Conservation (phyloP, 1,140 invertebrate species). For the Bursaphelenchus mucronatus region DNA sequence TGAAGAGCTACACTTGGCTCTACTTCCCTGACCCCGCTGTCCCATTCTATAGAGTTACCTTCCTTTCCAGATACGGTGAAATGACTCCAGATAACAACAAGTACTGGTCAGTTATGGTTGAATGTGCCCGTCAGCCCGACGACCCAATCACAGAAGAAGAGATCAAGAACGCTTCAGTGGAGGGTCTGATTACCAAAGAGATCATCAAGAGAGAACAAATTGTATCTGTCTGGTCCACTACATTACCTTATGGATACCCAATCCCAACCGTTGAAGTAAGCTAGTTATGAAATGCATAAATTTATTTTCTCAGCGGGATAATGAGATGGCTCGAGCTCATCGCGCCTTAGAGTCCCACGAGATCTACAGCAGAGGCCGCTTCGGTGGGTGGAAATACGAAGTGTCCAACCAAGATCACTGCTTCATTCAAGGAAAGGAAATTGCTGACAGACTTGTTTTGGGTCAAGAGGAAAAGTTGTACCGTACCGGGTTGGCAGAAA, state of each 20-base stretch:
- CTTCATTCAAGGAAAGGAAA: conserved; percentile 60
- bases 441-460: conserved; percentile 54
- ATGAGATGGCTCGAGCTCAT: conserved; percentile 57
- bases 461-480: conserved; percentile 54
- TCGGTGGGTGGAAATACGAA: conserved; percentile 61
- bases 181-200: conserved; percentile 56
- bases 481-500: conserved; percentile 48
- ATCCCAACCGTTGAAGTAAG: conserved; percentile 54
- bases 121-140: conserved; percentile 50
- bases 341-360: conserved; percentile 45
- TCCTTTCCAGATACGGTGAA: conserved; percentile 50
- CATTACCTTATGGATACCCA: conserved; percentile 56
- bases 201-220: conserved; percentile 58
- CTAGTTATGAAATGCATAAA: conserved; percentile 9
- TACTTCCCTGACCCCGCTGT: conserved; percentile 60
- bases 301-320: conserved; percentile 40
- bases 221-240: conserved; percentile 51
- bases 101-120: conserved; percentile 61
- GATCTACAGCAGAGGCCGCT: conserved; percentile 59
- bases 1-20: conserved; percentile 58
- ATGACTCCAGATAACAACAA: conserved; percentile 55
- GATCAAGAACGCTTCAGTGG: conserved; percentile 47
- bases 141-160: conserved; percentile 57
- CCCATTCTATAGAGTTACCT: conserved; percentile 61
- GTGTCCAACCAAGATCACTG: conserved; percentile 60